A percentile compares a stretch with the other conserved stretches of the same genome.
phyloP scores from a whole-genome alignment of 2,797 vertebrate species.

The Erpetoichthys calabaricus region DNA sequence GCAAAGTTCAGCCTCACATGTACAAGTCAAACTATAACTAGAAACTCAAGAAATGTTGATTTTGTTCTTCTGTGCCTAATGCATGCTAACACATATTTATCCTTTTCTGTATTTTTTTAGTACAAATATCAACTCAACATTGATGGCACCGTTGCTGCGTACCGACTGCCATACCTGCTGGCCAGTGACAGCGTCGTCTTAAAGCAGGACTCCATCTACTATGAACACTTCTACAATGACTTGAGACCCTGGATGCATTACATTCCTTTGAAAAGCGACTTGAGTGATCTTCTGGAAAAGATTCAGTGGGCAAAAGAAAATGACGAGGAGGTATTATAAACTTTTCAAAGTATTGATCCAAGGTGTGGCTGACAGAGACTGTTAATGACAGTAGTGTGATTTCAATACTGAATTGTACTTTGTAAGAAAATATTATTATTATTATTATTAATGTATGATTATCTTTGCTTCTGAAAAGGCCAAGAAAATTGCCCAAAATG shows the following conservation, averaged over 20 bases:
- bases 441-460: not conserved
- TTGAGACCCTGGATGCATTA: constrained; percentile 84
- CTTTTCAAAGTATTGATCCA: not conserved
- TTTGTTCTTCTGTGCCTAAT: no score
- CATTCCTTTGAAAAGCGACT: constrained; percentile 76
- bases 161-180: constrained; percentile 84
- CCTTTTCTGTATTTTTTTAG: constrained; percentile 41
- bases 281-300: constrained; percentile 82
- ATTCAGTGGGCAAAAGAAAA: constrained; percentile 84
- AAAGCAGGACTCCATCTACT: constrained; percentile 93
- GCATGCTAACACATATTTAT: no score
- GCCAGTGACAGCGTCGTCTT: constrained; percentile 83
- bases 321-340: constrained; percentile 64
- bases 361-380: not conserved
- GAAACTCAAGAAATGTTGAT: not conserved
- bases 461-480: constrained; percentile 45
- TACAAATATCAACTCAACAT: constrained; percentile 95
- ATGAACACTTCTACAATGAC: constrained; percentile 87
- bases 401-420: no score
- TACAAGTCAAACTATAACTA: not conserved
- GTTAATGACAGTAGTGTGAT: no score
- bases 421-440: not conserved
- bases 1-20: not conserved
- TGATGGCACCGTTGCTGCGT: constrained; percentile 90
- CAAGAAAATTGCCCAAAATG: constrained; percentile 69